Evolutionary conservation across 1,140 invertebrate species (phyloP).

Genomic region (Hyles vespertilio): DNA sequence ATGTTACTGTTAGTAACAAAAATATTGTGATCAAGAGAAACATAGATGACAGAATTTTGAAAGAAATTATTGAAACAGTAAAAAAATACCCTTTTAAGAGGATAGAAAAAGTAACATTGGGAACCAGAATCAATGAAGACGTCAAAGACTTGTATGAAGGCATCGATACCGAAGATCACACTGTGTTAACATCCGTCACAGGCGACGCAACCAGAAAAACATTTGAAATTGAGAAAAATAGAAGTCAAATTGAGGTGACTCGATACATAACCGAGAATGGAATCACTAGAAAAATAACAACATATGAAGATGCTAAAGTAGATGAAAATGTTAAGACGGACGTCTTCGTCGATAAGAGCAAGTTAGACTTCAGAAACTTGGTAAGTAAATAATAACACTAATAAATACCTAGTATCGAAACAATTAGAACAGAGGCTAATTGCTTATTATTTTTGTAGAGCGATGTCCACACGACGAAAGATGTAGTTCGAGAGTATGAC

Average conservation of each 20-base stretch:
- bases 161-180: slow-evolving; percentile 60
- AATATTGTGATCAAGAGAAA: slow-evolving; percentile 68
- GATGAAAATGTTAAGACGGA: slow-evolving; percentile 72
- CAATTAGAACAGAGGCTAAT: background rate
- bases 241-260: slow-evolving; percentile 72
- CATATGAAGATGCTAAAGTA: slow-evolving; percentile 72
- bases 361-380: slow-evolving; percentile 74
- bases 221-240: slow-evolving; percentile 69
- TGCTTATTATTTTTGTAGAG: slow-evolving; percentile 44
- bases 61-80: slow-evolving; percentile 68
- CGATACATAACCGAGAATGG: slow-evolving; percentile 73
- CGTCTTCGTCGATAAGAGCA: slow-evolving; percentile 72
- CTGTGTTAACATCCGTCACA: slow-evolving; percentile 51
- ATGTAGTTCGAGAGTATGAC: slow-evolving; percentile 65
- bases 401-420: slow-evolving; percentile 1
- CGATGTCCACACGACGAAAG: slow-evolving; percentile 71
- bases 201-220: slow-evolving; percentile 66
- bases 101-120: slow-evolving; percentile 66
- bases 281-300: slow-evolving; percentile 70
- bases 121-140: slow-evolving; percentile 67
- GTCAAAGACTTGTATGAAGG: slow-evolving; percentile 71
- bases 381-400: slow-evolving; percentile 46
- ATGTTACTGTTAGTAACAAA: slow-evolving; percentile 65
- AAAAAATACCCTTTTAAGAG: slow-evolving; percentile 70
- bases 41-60: slow-evolving; percentile 63